phyloP scores from a whole-genome alignment of 2,797 vertebrate genomes.

The Octomys mimax region DNA sequence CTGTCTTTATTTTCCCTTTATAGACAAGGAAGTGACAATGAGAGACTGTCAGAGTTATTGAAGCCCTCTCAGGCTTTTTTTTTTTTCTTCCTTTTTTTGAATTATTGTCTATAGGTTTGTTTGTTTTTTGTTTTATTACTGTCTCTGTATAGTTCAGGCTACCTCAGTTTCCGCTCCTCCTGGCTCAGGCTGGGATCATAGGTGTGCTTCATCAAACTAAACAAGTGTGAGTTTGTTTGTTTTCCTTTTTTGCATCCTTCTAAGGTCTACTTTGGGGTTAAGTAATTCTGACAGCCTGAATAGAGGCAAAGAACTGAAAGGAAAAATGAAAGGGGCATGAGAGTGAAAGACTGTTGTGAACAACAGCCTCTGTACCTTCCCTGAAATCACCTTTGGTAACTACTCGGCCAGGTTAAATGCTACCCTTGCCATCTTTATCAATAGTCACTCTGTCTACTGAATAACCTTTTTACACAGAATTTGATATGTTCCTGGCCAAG shows the following conservation, averaged over 20 bases:
- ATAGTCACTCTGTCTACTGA: background rate
- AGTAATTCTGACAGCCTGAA: conserved; percentile 5
- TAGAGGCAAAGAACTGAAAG: background rate
- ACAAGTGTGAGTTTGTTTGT: too few relatives aligned
- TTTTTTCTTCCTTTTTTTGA: background rate
- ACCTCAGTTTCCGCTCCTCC: background rate
- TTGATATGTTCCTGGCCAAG: background rate
- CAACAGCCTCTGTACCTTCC: background rate
- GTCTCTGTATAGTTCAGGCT: background rate
- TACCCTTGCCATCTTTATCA: background rate
- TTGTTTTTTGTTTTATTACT: background rate
- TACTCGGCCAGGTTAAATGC: background rate
- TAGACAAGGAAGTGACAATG: background rate
- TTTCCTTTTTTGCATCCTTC: background rate
- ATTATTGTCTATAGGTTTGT: background rate
- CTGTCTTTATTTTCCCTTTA: conserved; percentile 22
- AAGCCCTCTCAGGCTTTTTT: background rate
- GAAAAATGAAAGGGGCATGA: background rate
- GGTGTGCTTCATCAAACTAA: background rate
- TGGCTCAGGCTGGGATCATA: background rate
- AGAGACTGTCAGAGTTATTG: background rate
- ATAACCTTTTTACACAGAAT: background rate
- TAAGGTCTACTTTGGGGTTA: background rate
- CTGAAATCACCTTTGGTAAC: background rate
- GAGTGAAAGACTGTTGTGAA: background rate